Conservation (phyloP, 2,888 invertebrate genomes). For the Eristalis intricaria region DNA sequence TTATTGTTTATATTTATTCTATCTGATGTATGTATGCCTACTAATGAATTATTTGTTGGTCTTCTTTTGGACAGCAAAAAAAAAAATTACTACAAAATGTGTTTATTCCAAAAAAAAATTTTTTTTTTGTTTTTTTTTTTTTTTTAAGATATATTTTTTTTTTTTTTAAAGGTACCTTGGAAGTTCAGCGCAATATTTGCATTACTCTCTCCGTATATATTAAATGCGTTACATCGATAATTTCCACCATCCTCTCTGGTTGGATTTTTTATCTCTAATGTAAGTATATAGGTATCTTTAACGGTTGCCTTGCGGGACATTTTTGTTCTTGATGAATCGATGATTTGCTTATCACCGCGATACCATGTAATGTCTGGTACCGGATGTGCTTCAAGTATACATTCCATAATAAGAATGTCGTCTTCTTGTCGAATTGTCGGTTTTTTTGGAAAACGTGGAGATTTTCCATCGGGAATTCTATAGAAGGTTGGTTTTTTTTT, state of each 20-base stretch:
- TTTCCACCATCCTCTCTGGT: slow-evolving; percentile 98
- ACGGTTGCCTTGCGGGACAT: slow-evolving; percentile 94
- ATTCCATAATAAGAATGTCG: slow-evolving; percentile 96
- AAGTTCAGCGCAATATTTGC: slow-evolving; percentile 99
- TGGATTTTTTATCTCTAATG: slow-evolving; percentile 96
- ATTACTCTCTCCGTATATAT: slow-evolving; percentile 99
- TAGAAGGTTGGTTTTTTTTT: slow-evolving; percentile 70
- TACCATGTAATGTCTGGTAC: slow-evolving; percentile 98
- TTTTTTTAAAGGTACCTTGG: slow-evolving; percentile 89
- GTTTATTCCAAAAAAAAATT: background rate
- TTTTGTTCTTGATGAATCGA: slow-evolving; percentile 91
- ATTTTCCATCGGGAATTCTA: slow-evolving; percentile 97
- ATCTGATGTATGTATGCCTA: slow-evolving; percentile 12
- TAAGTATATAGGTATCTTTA: slow-evolving; percentile 95
- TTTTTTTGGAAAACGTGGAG: slow-evolving; percentile 98
- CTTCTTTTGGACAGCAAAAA: slow-evolving; percentile 17
- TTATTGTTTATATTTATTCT: slow-evolving; percentile 5
- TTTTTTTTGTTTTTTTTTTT: background rate
- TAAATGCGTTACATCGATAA: slow-evolving; percentile 99
- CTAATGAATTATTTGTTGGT: slow-evolving; percentile 58
- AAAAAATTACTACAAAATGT: background rate
- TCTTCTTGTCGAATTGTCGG: slow-evolving; percentile 97
- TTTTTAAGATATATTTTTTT: slow-evolving; percentile 3
- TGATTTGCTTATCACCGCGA: slow-evolving; percentile 92
- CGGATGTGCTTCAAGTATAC: slow-evolving; percentile 96